phyloP scores from a whole-genome alignment of 2,888 invertebrate species.

The Trachelus troglodyta region DNA sequence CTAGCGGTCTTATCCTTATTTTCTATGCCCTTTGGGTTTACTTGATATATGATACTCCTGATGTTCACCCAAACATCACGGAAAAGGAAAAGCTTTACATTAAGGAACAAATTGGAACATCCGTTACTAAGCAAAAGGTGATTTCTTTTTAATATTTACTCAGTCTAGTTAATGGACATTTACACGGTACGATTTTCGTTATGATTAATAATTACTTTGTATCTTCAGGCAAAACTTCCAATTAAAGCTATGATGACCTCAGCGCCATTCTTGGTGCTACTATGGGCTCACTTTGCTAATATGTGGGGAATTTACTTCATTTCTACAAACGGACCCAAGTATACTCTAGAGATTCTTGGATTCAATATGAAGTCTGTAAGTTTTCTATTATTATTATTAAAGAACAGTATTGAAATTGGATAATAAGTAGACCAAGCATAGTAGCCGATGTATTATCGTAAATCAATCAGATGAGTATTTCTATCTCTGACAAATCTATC shows the following conservation, averaged over 20 bases:
- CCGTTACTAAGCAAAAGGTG: slow-evolving; percentile 57
- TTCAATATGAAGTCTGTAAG: slow-evolving; percentile 73
- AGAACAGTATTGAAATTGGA: background rate
- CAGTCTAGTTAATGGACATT: background rate
- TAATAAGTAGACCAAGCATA: background rate
- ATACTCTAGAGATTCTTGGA: slow-evolving; percentile 78
- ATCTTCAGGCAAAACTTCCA: slow-evolving; percentile 74
- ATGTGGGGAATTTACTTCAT: slow-evolving; percentile 85
- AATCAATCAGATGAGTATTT: background rate
- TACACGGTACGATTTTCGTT: background rate
- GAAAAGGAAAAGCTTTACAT: slow-evolving; percentile 75
- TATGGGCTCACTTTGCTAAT: slow-evolving; percentile 80
- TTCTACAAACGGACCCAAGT: slow-evolving; percentile 83
- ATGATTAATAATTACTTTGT: background rate
- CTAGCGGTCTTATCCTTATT: slow-evolving; percentile 71
- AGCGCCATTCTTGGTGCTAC: slow-evolving; percentile 76
- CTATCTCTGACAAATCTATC: background rate
- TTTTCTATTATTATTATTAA: background rate
- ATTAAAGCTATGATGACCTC: slow-evolving; percentile 73
- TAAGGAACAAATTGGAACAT: slow-evolving; percentile 57
- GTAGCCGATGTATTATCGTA: background rate
- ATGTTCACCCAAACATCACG: slow-evolving; percentile 73
- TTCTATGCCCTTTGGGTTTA: slow-evolving; percentile 75
- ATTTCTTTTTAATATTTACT: background rate
- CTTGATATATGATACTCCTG: slow-evolving; percentile 75